Evolutionary conservation across 2,888 invertebrate species (phyloP), one percentile per base, ranked within the genome.

Genomic region (Syritta pipiens): DNA sequence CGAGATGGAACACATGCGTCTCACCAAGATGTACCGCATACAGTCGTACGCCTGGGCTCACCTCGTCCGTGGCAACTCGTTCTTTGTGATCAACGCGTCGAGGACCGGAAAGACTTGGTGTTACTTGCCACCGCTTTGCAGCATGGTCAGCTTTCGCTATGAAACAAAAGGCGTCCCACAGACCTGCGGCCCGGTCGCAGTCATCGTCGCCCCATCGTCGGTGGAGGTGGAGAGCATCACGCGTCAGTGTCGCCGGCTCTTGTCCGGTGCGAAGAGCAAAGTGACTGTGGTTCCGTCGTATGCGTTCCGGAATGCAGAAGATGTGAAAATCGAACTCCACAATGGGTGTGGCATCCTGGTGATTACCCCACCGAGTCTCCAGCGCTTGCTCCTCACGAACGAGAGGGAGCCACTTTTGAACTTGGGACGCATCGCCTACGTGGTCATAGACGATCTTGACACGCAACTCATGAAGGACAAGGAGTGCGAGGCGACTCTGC

Each of bases 11-110:
- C 74, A 84, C 37, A 84, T 85, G 84, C 83, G 84, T 10, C 69
- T 85, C n/a, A 84, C 82, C 4, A 83, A 85, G 79, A 77, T 86
- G 19, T 86, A 84, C 77, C 84, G 85, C 5, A 84, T 94, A 24
- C 95, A 96, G 84, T 90, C 91, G 0, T 92, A 93, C 57, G 90
- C 92, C 0, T 95, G 95, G 95, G 91, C 92, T 0, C 91, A 92
- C 1, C 90, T 95, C 42, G 87, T 92, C 37, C 90, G 93, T 30
- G 92, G 93, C 0, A 90, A 92, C 48, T 92, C 93, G 79, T 88
- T 93, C 0, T 91, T 93, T 53, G 90, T 93, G 72, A 89, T 95
- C 1, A 91, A 92, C 72, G 90, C 91, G 0, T 84, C 89, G 0
- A 87, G 88, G 9, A 90, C 92, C 55, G 94, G 94, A 0, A 94